These are phyloP conservation scores for Acleris laterana DNA, from an alignment of 2,888 invertebrate species.

Conservation along the genomic window DNA sequence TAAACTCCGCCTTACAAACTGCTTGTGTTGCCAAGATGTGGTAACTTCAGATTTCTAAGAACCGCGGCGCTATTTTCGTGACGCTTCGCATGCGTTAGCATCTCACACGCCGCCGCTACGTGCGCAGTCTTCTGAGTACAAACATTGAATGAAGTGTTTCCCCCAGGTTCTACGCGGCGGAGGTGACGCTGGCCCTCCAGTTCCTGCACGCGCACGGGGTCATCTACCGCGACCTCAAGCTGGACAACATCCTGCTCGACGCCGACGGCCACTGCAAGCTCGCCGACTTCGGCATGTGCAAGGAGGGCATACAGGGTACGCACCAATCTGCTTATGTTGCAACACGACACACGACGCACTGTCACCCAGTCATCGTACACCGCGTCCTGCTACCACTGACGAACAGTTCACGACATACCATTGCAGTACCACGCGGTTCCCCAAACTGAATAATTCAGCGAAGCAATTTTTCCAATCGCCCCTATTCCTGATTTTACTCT, in stretches of 20 bases:
- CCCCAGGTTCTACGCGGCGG: slow-evolving; percentile 96
- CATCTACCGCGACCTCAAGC: slow-evolving; percentile 98
- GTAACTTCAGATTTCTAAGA: too few species aligned
- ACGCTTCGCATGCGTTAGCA: too few species aligned
- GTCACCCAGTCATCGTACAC: background rate
- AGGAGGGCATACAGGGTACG: slow-evolving; percentile 92
- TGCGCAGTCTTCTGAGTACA: background rate
- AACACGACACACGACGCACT: background rate
- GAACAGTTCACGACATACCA: too few species aligned
- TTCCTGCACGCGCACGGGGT: slow-evolving; percentile 98
- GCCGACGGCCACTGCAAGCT: slow-evolving; percentile 97
- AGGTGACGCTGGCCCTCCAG: slow-evolving; percentile 98
- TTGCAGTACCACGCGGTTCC: background rate
- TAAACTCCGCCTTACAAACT: too few species aligned
- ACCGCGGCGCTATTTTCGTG: too few species aligned
- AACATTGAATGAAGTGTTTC: background rate
- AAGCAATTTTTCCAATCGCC: too few species aligned
- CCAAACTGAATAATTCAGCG: too few species aligned
- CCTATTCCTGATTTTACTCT: too few species aligned
- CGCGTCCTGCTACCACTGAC: too few species aligned
- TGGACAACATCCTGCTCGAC: slow-evolving; percentile 99
- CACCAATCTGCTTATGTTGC: background rate
- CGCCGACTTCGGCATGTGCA: slow-evolving; percentile 99
- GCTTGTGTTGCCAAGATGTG: too few species aligned
- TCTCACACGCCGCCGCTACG: too few species aligned